Percentiles rank a stretch among this genome's conserved stretches.
These are phyloP conservation scores for Choristoneura fumiferana DNA, from an alignment of 1,140 invertebrate species.

Conservation along the genomic window DNA sequence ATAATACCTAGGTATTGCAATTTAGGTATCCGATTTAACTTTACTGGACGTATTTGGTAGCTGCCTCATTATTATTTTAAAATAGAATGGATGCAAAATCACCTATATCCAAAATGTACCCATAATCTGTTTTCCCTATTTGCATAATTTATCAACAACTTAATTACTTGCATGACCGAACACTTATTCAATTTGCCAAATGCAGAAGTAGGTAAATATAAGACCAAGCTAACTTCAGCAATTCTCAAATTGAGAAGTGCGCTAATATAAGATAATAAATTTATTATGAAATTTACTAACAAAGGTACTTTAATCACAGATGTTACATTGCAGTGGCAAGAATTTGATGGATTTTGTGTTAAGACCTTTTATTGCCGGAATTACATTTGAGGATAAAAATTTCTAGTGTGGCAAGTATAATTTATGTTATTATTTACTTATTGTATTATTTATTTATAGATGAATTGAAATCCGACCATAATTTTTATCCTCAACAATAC, in stretches of 20 bases:
- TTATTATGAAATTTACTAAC: constrained; percentile 39
- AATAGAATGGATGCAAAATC: constrained; percentile 17
- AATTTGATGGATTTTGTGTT: constrained; percentile 22
- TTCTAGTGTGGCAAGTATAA: not conserved
- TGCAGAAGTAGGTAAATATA: constrained; percentile 21
- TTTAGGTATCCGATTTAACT: constrained; percentile 14
- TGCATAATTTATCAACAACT: constrained; percentile 14
- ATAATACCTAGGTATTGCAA: constrained; percentile 14
- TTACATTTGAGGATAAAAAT: constrained; percentile 42
- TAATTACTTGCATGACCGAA: constrained; percentile 3
- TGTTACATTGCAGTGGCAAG: constrained; percentile 56
- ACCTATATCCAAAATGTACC: not conserved
- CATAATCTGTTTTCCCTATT: constrained; percentile 1
- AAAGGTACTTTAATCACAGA: constrained; percentile 60
- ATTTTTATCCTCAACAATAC: constrained; percentile 43
- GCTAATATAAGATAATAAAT: constrained; percentile 25
- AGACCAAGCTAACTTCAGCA: constrained; percentile 21
- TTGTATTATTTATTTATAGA: not conserved
- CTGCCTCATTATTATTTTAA: constrained; percentile 13
- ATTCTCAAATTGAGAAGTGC: constrained; percentile 27
- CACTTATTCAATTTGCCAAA: constrained; percentile 26
- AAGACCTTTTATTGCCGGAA: constrained; percentile 19
- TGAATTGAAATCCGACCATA: constrained; percentile 20
- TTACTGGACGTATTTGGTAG: constrained; percentile 7
- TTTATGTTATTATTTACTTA: not conserved